These are phyloP conservation scores for Cetonia aurata DNA, from an alignment of 2,888 invertebrate species.

Conservation along the genomic window DNA sequence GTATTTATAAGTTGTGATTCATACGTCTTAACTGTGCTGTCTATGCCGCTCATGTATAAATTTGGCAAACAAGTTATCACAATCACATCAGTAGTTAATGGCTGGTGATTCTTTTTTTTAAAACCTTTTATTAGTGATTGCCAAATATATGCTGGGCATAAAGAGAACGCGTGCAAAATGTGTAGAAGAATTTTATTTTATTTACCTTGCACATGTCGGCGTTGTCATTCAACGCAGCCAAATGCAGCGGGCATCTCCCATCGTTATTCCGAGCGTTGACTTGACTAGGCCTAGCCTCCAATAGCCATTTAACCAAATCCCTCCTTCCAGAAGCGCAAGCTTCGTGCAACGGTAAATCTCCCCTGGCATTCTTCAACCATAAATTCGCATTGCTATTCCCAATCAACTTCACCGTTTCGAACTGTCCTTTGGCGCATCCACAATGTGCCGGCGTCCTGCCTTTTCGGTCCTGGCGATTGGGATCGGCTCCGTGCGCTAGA, in stretches of 20 bases:
- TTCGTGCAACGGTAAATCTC: constrained; percentile 96
- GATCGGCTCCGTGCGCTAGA: constrained; percentile 90
- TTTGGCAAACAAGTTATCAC: background rate
- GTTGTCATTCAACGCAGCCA: constrained; percentile 94
- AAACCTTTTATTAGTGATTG: no score
- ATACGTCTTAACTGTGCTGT: background rate
- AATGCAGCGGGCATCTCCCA: constrained; percentile 92
- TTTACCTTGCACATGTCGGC: constrained; percentile 89
- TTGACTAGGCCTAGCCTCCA: constrained; percentile 84
- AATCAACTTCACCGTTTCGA: constrained; percentile 77
- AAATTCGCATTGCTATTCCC: constrained; percentile 85
- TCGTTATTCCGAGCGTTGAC: constrained; percentile 92
- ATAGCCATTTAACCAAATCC: constrained; percentile 89
- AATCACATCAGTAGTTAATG: background rate
- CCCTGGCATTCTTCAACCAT: constrained; percentile 92
- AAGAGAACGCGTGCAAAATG: no score
- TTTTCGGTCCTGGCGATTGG: constrained; percentile 92
- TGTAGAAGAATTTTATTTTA: no score
- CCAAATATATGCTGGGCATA: no score
- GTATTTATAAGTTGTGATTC: constrained; percentile 24
- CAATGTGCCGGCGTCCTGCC: constrained; percentile 95
- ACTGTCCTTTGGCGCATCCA: constrained; percentile 95
- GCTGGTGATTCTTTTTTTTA: no score
- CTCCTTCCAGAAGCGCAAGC: constrained; percentile 93
- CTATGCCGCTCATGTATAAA: background rate